A percentile compares a stretch with the other conserved stretches of the same genome.
Conservation (phyloP, 2,888 invertebrate species). For the Acanthosepion esculentum region DNA sequence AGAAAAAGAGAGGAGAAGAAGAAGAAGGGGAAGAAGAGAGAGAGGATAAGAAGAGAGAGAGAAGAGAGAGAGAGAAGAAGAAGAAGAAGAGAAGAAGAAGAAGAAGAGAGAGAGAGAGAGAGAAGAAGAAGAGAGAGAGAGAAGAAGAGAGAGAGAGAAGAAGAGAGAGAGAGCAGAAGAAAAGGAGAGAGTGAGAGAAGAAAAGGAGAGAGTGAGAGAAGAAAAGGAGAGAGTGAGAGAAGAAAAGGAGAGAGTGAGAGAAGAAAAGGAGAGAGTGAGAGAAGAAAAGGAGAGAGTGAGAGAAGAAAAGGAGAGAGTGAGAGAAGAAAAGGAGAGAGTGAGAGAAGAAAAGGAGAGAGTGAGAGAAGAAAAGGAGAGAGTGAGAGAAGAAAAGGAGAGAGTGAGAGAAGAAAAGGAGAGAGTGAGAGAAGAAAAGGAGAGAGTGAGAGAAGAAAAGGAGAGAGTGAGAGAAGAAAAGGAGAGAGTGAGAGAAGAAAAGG, state of each 20-base stretch:
- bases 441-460: not conserved
- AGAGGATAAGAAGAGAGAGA: not conserved
- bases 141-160: not conserved
- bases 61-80: not conserved
- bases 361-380: no score
- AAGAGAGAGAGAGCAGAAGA: not conserved
- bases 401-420: not conserved
- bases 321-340: no score
- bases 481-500: not conserved
- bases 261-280: no score
- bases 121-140: not conserved
- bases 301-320: no score
- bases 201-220: no score
- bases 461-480: not conserved
- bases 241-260: no score
- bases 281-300: no score
- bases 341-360: no score
- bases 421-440: not conserved
- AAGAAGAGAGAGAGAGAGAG: not conserved
- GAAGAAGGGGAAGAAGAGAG: not conserved
- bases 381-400: no score
- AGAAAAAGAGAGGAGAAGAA: not conserved
- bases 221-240: no score
- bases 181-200: no score
- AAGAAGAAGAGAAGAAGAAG: not conserved